Conservation (phyloP, 2,113 vertebrate genomes). For the Alaudala cheleensis region DNA sequence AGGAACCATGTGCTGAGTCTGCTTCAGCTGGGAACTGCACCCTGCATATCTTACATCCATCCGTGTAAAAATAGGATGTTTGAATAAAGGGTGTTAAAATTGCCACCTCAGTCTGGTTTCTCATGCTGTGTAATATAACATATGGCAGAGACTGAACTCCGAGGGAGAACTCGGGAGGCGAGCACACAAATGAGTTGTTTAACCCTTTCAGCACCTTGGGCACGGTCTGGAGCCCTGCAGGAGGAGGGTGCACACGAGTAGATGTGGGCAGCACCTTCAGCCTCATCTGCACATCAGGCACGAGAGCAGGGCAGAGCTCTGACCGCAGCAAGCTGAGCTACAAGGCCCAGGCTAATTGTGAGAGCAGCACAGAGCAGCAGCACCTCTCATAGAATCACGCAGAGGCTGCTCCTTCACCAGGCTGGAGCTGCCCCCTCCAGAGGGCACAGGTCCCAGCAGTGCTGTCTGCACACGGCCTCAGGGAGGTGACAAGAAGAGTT, state of each 20-base stretch:
- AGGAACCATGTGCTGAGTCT: slow-evolving; percentile 51
- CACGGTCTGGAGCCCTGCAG: neutral
- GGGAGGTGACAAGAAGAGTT: neutral
- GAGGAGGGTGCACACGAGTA: fast-evolving
- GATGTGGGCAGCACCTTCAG: neutral
- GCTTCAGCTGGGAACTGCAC: slow-evolving; percentile 57
- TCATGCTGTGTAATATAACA: slow-evolving; percentile 59
- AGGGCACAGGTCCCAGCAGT: neutral
- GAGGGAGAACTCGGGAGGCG: neutral
- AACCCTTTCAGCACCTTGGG: neutral
- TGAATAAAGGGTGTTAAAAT: slow-evolving; percentile 70
- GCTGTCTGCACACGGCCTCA: neutral
- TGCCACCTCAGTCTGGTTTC: slow-evolving; percentile 65
- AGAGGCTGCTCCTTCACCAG: neutral
- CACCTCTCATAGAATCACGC: too few relatives aligned
- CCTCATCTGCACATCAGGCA: neutral
- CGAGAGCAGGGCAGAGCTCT: neutral
- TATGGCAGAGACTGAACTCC: slow-evolving; percentile 55
- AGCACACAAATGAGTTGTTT: slow-evolving; percentile 22
- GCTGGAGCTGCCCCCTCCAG: neutral
- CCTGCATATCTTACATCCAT: slow-evolving; percentile 63
- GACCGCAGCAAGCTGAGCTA: neutral
- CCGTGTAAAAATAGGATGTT: slow-evolving; percentile 65
- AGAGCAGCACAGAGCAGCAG: neutral
- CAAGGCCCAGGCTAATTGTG: neutral